A percentile compares a stretch with the other conserved stretches of the same genome.
These are phyloP conservation scores for Clamator glandarius DNA, from an alignment of 2,797 vertebrate species.

Conservation along the genomic window DNA sequence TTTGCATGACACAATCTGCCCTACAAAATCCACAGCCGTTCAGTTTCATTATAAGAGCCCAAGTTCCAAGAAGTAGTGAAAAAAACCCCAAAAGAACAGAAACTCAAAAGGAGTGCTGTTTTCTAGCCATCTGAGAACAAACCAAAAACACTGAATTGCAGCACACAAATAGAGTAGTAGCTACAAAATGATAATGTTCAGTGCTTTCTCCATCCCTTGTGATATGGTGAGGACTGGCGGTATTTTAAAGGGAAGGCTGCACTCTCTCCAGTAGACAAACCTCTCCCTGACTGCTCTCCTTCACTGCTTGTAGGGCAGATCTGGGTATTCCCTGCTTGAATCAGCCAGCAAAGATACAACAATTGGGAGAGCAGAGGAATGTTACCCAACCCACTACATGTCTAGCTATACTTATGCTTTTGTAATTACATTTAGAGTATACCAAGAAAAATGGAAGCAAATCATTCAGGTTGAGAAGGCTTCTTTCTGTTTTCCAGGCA, in stretches of 20 bases:
- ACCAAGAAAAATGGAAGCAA: background rate
- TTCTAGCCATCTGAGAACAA: background rate
- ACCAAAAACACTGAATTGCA: background rate
- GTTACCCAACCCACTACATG: background rate
- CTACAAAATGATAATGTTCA: background rate
- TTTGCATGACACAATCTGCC: conserved; percentile 47
- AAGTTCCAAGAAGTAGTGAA: background rate
- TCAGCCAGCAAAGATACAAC: background rate
- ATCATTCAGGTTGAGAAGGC: background rate
- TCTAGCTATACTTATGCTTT: background rate
- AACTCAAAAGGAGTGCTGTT: background rate
- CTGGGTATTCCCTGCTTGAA: background rate
- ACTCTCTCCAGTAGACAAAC: background rate
- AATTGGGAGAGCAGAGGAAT: background rate
- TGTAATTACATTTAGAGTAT: background rate
- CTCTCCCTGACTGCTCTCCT: background rate
- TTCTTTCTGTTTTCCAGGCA: background rate
- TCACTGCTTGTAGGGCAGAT: background rate
- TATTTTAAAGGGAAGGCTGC: background rate
- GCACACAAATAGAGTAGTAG: background rate
- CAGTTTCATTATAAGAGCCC: background rate
- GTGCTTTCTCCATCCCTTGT: background rate
- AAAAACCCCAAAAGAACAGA: background rate
- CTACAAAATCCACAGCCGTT: conserved; percentile 11
- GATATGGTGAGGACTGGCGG: background rate